These are phyloP conservation scores for Rhynchomys soricoides DNA, from an alignment of 2,113 vertebrate species.

Conservation along the genomic window DNA sequence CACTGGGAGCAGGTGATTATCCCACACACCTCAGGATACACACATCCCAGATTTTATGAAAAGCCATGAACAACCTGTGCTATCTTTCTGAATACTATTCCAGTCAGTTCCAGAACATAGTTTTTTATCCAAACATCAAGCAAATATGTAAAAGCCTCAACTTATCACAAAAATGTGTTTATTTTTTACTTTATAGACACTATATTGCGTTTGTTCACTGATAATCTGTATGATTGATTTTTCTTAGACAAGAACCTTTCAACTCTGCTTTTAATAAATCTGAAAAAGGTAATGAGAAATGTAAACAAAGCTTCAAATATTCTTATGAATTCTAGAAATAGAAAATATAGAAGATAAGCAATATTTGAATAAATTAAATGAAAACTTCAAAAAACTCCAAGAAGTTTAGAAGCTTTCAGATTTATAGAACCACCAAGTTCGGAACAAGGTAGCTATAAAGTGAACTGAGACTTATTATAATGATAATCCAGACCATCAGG, in stretches of 20 bases:
- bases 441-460: constrained; percentile 33
- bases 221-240: neutral
- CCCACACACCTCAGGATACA: neutral
- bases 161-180: neutral
- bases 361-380: constrained; percentile 6
- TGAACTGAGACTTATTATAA: neutral
- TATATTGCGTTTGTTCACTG: neutral
- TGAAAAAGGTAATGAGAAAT: constrained; percentile 22
- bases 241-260: constrained; percentile 29
- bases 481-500: neutral
- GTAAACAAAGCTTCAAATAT: neutral
- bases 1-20: neutral
- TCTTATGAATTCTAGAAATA: neutral
- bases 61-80: neutral
- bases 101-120: neutral
- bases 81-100: neutral
- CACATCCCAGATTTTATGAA: neutral
- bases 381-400: neutral
- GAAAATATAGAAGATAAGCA: constrained; percentile 34
- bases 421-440: neutral
- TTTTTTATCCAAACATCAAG: constrained; percentile 44
- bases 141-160: neutral
- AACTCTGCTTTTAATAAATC: neutral
- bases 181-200: constrained; percentile 29
- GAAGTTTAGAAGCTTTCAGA: neutral